A percentile compares a stretch with the other conserved stretches of the same genome.
Evolutionary conservation across 1,140 invertebrate species (phyloP).

Genomic region (Saccostrea cuccullata): DNA sequence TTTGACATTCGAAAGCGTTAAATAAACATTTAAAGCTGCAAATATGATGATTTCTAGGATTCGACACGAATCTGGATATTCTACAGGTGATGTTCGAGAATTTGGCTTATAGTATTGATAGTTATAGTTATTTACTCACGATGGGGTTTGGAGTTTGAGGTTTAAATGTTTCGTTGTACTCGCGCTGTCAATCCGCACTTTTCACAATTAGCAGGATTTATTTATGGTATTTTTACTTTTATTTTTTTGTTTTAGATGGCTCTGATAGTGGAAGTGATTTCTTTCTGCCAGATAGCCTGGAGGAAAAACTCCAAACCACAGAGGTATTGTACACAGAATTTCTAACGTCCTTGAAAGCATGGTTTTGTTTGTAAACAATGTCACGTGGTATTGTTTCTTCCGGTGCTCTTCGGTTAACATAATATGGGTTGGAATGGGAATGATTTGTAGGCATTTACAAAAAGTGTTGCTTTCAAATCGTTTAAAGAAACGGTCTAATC

Average conservation of each 20-base stretch:
- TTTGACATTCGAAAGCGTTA: not conserved
- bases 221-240: not conserved
- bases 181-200: no score
- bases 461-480: no score
- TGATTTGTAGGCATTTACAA: no score
- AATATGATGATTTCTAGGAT: slow-evolving; percentile 9
- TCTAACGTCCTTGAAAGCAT: not conserved
- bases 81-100: not conserved
- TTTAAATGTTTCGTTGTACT: no score
- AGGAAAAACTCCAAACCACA: not conserved
- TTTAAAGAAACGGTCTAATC: no score
- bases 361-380: slow-evolving; percentile 24
- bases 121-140: not conserved
- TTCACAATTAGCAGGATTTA: not conserved
- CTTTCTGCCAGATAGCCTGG: not conserved
- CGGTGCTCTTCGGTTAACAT: not conserved
- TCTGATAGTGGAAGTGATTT: slow-evolving; percentile 6
- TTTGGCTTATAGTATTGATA: not conserved
- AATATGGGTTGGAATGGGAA: no score
- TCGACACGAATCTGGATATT: slow-evolving; percentile 17
- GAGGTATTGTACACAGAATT: not conserved
- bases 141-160: no score
- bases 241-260: slow-evolving; percentile 2
- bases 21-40: not conserved
- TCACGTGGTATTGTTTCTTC: slow-evolving; percentile 30